phyloP scores from a whole-genome alignment of 2,113 vertebrate species.

The Stercorarius parasiticus region DNA sequence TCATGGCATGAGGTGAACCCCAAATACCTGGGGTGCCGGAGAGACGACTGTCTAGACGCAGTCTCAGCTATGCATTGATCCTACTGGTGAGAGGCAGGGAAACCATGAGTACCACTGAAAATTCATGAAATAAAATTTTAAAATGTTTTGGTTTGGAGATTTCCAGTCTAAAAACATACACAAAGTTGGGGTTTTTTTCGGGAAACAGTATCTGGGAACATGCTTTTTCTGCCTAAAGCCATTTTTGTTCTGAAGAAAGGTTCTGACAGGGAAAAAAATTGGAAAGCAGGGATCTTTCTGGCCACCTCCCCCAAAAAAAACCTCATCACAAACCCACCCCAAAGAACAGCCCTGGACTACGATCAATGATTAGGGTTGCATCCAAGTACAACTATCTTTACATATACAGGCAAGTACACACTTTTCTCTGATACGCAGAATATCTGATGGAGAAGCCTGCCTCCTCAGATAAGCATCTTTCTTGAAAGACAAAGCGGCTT shows the following conservation, averaged over 20 bases:
- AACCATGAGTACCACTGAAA: neutral
- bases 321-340: too few species aligned
- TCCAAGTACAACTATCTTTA: neutral
- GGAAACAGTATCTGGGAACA: neutral
- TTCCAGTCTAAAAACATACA: neutral
- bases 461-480: slow-evolving; percentile 1
- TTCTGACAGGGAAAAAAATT: neutral
- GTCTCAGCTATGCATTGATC: neutral
- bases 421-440: neutral
- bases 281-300: neutral
- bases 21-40: neutral
- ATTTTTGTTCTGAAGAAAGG: neutral
- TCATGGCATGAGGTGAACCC: neutral
- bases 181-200: neutral
- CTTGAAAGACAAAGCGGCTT: neutral
- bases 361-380: neutral
- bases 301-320: rapidly evolving
- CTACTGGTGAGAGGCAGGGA: neutral
- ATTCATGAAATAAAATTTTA: neutral
- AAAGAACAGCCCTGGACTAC: neutral
- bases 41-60: neutral
- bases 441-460: neutral
- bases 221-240: neutral
- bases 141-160: neutral
- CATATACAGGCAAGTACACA: neutral